phyloP scores from a whole-genome alignment of 2,888 invertebrate genomes.

The Argyresthia goedartella region DNA sequence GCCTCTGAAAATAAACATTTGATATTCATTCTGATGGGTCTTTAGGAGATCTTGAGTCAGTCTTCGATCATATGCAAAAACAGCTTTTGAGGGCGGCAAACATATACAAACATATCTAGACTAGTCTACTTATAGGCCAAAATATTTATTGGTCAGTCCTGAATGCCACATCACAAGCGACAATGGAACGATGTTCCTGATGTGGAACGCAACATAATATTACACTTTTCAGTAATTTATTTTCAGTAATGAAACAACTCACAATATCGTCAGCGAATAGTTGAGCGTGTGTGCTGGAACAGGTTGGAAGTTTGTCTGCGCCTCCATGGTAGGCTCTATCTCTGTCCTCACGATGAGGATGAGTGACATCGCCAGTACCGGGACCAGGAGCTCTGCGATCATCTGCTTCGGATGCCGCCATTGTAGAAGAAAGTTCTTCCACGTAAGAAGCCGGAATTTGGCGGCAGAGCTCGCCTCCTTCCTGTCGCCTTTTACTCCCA shows the following conservation, averaged over 20 bases:
- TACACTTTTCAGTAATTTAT: too few relatives aligned
- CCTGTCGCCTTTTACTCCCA: background rate
- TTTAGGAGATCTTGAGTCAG: background rate
- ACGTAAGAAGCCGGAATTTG: conserved; percentile 79
- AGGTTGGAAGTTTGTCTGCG: conserved; percentile 26
- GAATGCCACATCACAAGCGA: too few relatives aligned
- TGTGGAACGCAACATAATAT: too few relatives aligned
- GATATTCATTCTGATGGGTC: background rate
- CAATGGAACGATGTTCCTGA: too few relatives aligned
- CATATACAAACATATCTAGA: too few relatives aligned
- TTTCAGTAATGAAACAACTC: background rate
- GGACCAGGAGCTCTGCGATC: conserved; percentile 75
- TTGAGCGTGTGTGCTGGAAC: conserved; percentile 35
- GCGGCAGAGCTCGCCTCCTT: conserved; percentile 41
- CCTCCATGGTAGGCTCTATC: conserved; percentile 64
- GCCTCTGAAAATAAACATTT: conserved; percentile 22
- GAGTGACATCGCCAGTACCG: conserved; percentile 75
- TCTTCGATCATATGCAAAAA: too few relatives aligned
- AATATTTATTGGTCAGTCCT: too few relatives aligned
- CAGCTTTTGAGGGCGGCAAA: too few relatives aligned
- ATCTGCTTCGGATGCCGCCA: conserved; percentile 79
- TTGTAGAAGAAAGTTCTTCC: conserved; percentile 88
- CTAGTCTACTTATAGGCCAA: too few relatives aligned
- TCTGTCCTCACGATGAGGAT: conserved; percentile 78
- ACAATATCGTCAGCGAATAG: conserved; percentile 14